phyloP scores from a whole-genome alignment of 92 coral and sea anemone genomes.

The Pocillopora grandis region DNA sequence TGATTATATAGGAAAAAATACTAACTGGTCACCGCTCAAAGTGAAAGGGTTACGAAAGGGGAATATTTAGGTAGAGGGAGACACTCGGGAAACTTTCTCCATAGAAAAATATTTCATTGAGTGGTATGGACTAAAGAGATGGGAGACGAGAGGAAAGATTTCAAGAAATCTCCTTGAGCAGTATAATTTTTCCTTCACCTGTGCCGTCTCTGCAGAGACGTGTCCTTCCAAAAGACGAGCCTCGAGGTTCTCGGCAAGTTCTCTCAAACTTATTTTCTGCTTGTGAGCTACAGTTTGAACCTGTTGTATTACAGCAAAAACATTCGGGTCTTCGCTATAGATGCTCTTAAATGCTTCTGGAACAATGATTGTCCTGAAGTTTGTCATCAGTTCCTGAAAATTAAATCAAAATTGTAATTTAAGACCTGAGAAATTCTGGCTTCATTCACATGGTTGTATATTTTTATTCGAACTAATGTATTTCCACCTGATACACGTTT shows the following conservation, averaged over 20 bases:
- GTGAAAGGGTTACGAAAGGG: too few relatives aligned
- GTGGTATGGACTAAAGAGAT: too few relatives aligned
- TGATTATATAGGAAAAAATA: too few relatives aligned
- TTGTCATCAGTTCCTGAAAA: constrained; percentile 88
- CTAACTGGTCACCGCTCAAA: too few relatives aligned
- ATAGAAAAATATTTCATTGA: too few relatives aligned
- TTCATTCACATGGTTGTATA: neutral
- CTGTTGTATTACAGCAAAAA: constrained; percentile 69
- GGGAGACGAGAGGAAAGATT: too few relatives aligned
- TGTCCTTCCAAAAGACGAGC: constrained; percentile 48
- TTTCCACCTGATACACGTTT: too few relatives aligned
- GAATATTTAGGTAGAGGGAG: too few relatives aligned
- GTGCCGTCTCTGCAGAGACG: neutral
- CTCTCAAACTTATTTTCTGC: constrained; percentile 45
- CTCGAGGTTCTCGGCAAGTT: constrained; percentile 50
- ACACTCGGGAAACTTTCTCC: too few relatives aligned
- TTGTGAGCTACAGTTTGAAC: constrained; percentile 61
- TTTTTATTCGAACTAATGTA: neutral
- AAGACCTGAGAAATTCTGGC: too few relatives aligned
- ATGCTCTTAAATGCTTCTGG: constrained; percentile 95
- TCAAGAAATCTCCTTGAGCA: too few relatives aligned
- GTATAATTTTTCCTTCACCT: constrained; percentile 23
- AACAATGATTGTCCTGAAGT: constrained; percentile 93
- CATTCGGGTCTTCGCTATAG: constrained; percentile 79
- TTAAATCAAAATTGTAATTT: neutral